Evolutionary conservation across 2,113 vertebrate genomes (phyloP).

Genomic region (Apeltes quadracus): DNA sequence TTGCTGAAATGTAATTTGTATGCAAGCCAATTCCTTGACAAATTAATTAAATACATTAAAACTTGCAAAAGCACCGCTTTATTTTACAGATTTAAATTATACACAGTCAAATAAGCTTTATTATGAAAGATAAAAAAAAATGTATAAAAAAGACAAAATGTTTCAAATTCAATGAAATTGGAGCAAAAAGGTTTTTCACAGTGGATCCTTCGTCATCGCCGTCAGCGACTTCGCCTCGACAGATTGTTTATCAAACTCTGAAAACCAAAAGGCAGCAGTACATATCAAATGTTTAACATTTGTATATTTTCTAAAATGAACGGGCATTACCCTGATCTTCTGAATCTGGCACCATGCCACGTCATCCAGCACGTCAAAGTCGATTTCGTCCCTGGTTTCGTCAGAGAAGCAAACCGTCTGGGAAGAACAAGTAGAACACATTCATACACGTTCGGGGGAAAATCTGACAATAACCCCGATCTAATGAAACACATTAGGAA

Average conservation of each 20-base stretch:
- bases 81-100: background rate
- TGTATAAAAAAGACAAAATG: background rate
- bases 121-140: slow-evolving; percentile 14
- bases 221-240: slow-evolving; percentile 33
- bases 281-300: background rate
- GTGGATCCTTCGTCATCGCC: slow-evolving; percentile 16
- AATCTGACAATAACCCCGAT: background rate
- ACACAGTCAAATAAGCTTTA: slow-evolving; percentile 32
- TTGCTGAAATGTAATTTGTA: background rate
- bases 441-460: background rate
- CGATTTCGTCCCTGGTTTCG: slow-evolving; percentile 63
- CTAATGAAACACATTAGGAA: background rate
- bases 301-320: no score
- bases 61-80: background rate
- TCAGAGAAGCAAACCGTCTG: slow-evolving; percentile 68
- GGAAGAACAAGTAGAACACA: background rate
- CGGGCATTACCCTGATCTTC: slow-evolving; percentile 50
- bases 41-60: background rate
- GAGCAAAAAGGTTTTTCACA: background rate
- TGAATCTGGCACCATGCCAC: slow-evolving; percentile 66
- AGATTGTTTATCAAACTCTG: slow-evolving; percentile 66
- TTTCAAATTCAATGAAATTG: background rate
- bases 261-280: slow-evolving; percentile 5
- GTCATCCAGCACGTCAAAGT: slow-evolving; percentile 68
- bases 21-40: no score